Conservation (phyloP, 2,797 vertebrate genomes). For the Gobionotothen gibberifrons region DNA sequence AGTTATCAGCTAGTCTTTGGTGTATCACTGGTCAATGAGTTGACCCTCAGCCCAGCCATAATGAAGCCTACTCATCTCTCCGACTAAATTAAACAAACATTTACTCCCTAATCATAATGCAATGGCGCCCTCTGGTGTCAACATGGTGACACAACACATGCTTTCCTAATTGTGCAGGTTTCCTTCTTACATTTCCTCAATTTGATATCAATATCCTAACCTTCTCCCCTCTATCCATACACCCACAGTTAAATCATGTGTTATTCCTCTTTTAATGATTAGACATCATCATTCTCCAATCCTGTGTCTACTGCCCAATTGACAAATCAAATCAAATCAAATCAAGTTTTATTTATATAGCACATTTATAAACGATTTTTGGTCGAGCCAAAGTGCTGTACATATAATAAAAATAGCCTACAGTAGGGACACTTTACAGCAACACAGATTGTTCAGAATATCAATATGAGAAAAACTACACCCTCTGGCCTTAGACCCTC, state of each 20-base stretch:
- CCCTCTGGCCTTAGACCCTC: too few species aligned
- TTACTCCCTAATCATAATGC: neutral
- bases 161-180: too few species aligned
- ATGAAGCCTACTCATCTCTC: slow-evolving; percentile 12
- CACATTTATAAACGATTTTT: too few species aligned
- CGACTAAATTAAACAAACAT: slow-evolving; percentile 7
- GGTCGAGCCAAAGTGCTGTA: too few species aligned
- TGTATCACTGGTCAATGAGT: slow-evolving; percentile 11
- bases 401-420: too few species aligned
- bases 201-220: too few species aligned
- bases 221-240: neutral
- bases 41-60: neutral
- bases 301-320: neutral
- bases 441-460: too few species aligned
- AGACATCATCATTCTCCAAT: neutral
- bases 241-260: neutral
- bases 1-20: neutral
- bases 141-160: neutral
- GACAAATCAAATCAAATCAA: too few species aligned
- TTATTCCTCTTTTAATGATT: neutral
- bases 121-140: slow-evolving; percentile 69
- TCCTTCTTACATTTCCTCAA: neutral
- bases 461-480: too few species aligned
- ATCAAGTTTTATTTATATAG: too few species aligned
- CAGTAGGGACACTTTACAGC: too few species aligned